Percentiles rank a stretch among this genome's conserved stretches.
Conservation (phyloP, 2,888 invertebrate genomes). For the Eledona agricola region DNA sequence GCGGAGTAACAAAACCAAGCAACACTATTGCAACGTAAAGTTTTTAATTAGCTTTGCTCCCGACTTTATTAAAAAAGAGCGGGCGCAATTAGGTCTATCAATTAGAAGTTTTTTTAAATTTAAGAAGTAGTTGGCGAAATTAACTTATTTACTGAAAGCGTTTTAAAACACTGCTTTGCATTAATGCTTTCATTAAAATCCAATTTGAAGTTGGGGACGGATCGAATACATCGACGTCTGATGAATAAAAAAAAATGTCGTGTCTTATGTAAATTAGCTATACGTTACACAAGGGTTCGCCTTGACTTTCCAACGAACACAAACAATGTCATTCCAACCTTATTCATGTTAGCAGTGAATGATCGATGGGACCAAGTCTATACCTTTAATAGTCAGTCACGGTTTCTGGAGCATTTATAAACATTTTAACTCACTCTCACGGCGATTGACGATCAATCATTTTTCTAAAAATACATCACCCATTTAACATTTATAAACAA, state of each 20-base stretch:
- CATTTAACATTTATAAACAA: neutral
- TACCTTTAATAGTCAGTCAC: slow-evolving; percentile 12
- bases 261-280: neutral
- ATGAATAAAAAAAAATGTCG: too few relatives aligned
- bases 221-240: too few relatives aligned
- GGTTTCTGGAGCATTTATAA: slow-evolving; percentile 10
- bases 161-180: slow-evolving; percentile 1
- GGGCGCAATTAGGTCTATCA: slow-evolving; percentile 20
- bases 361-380: slow-evolving; percentile 13
- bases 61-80: slow-evolving; percentile 26
- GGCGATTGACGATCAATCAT: slow-evolving; percentile 5
- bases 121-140: slow-evolving; percentile 4
- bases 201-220: too few relatives aligned
- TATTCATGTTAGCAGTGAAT: slow-evolving; percentile 9
- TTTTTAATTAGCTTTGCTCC: slow-evolving; percentile 30
- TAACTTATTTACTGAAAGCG: slow-evolving; percentile 2
- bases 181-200: neutral
- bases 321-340: slow-evolving; percentile 10
- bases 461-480: slow-evolving; percentile 1
- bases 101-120: slow-evolving; percentile 24
- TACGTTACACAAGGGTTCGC: neutral
- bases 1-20: slow-evolving; percentile 24
- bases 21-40: slow-evolving; percentile 30
- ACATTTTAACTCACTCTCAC: slow-evolving; percentile 3
- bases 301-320: slow-evolving; percentile 2